Evolutionary conservation across 1,140 invertebrate species (phyloP).

Genomic region (Acromyrmex echinatior): DNA sequence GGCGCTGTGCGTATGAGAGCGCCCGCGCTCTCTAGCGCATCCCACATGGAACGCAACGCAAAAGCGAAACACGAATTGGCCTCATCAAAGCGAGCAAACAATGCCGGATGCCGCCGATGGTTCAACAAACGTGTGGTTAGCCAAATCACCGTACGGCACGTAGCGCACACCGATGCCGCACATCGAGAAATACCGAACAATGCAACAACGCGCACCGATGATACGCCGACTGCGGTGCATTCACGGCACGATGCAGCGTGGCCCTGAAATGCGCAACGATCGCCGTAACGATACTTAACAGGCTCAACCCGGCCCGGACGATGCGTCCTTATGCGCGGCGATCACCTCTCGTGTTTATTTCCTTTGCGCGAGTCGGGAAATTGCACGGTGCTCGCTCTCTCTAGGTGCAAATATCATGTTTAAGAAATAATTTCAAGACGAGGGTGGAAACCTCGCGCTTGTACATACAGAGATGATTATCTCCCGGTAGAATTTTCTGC

Average conservation of each 20-base stretch:
- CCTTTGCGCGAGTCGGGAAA: conserved; percentile 51
- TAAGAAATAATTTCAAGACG: conserved; percentile 41
- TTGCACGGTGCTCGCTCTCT: conserved; percentile 48
- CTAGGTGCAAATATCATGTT: conserved; percentile 63
- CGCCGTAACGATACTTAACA: conserved; percentile 43
- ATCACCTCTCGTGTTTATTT: conserved; percentile 68
- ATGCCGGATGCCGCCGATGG: conserved; percentile 84
- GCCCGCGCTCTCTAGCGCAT: conserved; percentile 53
- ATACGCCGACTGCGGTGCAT: conserved; percentile 9
- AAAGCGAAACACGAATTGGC: conserved; percentile 85
- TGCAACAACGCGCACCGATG: conserved; percentile 60
- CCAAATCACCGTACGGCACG: conserved; percentile 85
- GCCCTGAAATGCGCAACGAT: conserved; percentile 34
- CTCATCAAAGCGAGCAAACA: conserved; percentile 87
- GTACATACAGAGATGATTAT: conserved; percentile 17
- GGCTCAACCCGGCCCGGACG: conserved; percentile 9
- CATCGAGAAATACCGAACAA: conserved; percentile 77
- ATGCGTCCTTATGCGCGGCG: conserved; percentile 28
- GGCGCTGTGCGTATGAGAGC: background rate
- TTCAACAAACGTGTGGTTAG: conserved; percentile 86
- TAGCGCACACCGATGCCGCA: conserved; percentile 69
- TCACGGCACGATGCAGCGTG: background rate
- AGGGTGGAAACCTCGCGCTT: conserved; percentile 12
- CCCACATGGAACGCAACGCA: conserved; percentile 75
- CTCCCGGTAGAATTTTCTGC: background rate